Conservation (phyloP, 1,140 invertebrate genomes). For the Trachymyrmex septentrionalis region DNA sequence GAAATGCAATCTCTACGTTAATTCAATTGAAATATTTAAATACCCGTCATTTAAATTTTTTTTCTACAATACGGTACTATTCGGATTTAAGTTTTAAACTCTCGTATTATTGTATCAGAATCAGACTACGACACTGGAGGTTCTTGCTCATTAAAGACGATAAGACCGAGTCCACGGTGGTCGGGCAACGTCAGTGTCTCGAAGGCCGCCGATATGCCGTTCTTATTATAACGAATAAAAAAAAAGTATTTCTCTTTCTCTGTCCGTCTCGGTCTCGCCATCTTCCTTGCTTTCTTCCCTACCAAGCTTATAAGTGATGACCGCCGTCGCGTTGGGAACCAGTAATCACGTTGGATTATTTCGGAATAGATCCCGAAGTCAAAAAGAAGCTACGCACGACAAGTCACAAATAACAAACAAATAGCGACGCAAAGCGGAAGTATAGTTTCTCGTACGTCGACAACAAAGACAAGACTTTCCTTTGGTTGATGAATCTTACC, state of each 20-base stretch:
- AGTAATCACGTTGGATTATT: constrained; percentile 47
- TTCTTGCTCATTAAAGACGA: constrained; percentile 11
- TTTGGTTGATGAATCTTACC: constrained; percentile 73
- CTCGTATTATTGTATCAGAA: background rate
- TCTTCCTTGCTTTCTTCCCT: background rate
- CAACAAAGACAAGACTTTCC: background rate
- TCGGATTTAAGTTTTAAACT: background rate
- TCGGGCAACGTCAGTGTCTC: constrained; percentile 61
- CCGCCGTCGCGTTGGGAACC: background rate
- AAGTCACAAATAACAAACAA: background rate
- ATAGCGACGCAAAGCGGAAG: background rate
- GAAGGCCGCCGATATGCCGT: constrained; percentile 66
- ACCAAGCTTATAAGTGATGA: constrained; percentile 63
- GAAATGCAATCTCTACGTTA: background rate
- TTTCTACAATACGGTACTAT: background rate
- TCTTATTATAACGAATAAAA: constrained; percentile 40
- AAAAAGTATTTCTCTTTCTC: background rate
- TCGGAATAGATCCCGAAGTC: background rate
- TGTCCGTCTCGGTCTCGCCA: background rate
- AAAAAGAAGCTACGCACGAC: background rate
- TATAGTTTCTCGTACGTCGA: background rate
- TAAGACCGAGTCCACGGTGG: constrained; percentile 65
- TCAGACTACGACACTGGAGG: background rate
- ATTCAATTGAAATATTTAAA: constrained; percentile 15
- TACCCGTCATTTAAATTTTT: background rate